Base-by-base conservation (phyloP, 2,888 invertebrate genomes). In the Argyra leucocephala region DNA sequence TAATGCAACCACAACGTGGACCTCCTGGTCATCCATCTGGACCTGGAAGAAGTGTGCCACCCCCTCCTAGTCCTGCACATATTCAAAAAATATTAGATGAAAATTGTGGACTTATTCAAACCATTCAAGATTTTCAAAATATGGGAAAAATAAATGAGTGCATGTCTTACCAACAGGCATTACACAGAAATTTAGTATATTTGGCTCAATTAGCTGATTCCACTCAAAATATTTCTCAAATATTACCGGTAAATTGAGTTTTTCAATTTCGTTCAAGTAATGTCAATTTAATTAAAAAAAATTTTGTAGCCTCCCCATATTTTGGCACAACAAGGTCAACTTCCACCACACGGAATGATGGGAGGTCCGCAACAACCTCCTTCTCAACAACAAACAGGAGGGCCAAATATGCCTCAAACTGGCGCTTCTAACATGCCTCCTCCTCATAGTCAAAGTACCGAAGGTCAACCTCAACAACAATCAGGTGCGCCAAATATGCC, bases 51-150 rank as follows among this genome's bases (percentile, higher is more conserved):
- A 26, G 61, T 61, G 61, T 82, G 61, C 83, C 86, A 66, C 86
- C 85, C 67, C 89, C 92, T 63, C 87, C 91, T 59, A 92, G 85
- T 77, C 88, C 91, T 67, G 88, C 88, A 63, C 92, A 92, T 80
- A 91, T 94, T 73, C 93, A 94, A 79, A 93, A 96, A 86, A 90
- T 98, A 87, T 83, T 98, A 67, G 97, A 98, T 82, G 98, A 98
- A 81, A 98, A 98, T 80, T 92, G 92, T 72, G 94, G 96, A 77
- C 84, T 98, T 61, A 97, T 98, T 74, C 94, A 96, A 82, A 93
- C 94, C 10, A 96, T 98, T 75, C 92, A 95, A 79, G 97, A 98
- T 73, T 96, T 90, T 81, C 97, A 98, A 81, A 91, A 88, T 70
- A 95, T 95, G 83, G 97, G 96, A 67, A 96, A 96, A 79, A 83